Base-by-base conservation (phyloP, 2,113 vertebrate species). In the Brachyhypopomus gauderio region DNA sequence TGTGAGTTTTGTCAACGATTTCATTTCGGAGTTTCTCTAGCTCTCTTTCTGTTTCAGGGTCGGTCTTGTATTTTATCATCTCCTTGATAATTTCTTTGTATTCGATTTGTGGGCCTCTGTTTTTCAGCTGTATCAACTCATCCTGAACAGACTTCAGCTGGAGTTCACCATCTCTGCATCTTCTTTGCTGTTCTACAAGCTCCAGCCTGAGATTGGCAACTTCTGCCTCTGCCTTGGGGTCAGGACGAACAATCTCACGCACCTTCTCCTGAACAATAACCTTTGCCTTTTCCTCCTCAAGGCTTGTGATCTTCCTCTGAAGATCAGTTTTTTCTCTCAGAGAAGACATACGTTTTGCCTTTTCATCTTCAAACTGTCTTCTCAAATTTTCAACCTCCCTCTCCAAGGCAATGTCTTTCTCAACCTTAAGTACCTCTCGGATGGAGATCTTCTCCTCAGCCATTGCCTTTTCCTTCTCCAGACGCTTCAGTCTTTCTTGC, bases 361-460 rank as follows among this genome's bases (percentile, higher is more conserved):
- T 96, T 89, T 98, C 97, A 0, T 97, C 96, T 71, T 98, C 96
- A 0, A 95, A 95, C 86, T 94, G 96, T 52, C 91, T 93, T 41
- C 94, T 91, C 16, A 99, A 93, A 75, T 95, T 94, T 0, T 94
- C 92, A 12, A 97, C 95, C 80, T 98, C 96, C 64, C 95, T 94
- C 89, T 97, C 97, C 0, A 93, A 88, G 0, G 83, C 90, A 0
- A 92, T 5, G 41, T 99, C 97, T 78, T 97, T 98, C 89, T 97
- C 97, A 6, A 99, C 95, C 86, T 96, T 98, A 82, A 99, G 88
- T 30, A 99, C 98, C 87, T 99, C 98, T 84, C 96, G 97, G 85
- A 99, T 96, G 0, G 95, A 96, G 85, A 98, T 95, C 84, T 96
- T 98, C 84, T 98, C 96, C 87, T 99, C 97, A 0, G 96, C 97